These are phyloP conservation scores for Ascidia mentula DNA, from an alignment of 23 tunicate genomes.

Conservation along the genomic window DNA sequence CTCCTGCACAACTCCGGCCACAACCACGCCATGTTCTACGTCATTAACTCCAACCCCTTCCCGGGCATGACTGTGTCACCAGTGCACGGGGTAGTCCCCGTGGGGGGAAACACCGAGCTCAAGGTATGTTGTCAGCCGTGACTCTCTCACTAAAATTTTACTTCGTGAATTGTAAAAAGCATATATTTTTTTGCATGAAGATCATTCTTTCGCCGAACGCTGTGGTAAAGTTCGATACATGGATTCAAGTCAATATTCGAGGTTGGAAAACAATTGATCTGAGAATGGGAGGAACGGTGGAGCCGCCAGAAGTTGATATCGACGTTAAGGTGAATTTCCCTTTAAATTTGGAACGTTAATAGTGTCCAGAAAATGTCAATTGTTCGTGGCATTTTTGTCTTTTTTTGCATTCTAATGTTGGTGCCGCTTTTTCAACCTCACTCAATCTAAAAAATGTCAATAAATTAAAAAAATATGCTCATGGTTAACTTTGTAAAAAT, in stretches of 20 bases:
- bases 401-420: too few species aligned
- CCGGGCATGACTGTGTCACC: constrained; percentile 92
- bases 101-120: constrained; percentile 88
- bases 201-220: constrained; percentile 66
- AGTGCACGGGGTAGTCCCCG: constrained; percentile 88
- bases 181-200: constrained; percentile 29
- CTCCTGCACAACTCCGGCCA: constrained; percentile 65
- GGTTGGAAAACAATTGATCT: constrained; percentile 90
- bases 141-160: not conserved
- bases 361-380: too few species aligned
- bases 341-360: too few species aligned
- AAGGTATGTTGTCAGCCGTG: constrained; percentile 40
- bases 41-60: constrained; percentile 86
- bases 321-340: constrained; percentile 74
- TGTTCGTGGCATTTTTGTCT: too few species aligned
- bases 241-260: constrained; percentile 88
- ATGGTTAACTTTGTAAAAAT: too few species aligned
- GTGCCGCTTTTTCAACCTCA: too few species aligned
- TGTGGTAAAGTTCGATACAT: constrained; percentile 87
- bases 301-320: constrained; percentile 87
- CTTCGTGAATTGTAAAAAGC: not conserved
- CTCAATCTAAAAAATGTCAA: too few species aligned
- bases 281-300: constrained; percentile 88
- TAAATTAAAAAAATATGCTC: too few species aligned
- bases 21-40: constrained; percentile 91